Base-by-base conservation (phyloP, 2,888 invertebrate genomes). In the Pycnomerus fuliginosus region DNA sequence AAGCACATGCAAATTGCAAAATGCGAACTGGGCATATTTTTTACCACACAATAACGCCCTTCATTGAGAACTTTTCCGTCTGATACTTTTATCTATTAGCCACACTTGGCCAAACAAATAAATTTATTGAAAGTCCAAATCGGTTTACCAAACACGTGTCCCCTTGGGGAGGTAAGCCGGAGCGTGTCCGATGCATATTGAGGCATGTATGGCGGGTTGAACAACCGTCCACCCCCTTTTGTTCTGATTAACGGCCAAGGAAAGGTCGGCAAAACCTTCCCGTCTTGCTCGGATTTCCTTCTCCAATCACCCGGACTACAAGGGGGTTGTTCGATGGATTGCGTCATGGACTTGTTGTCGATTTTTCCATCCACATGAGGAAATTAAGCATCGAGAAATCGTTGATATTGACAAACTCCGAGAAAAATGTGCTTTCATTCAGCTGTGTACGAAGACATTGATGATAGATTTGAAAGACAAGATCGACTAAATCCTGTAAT, bases 271-370 rank as follows among this genome's bases (percentile, higher is more conserved):
- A 60, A 58, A 58, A 58, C 54, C 53, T 54, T 40, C 36, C 46
- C 33, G 51, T 48, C 49, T 43, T 48, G 49, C 49, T 51, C 48
- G 56, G 54, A 55, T 56, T 55, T 58, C 58, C 56, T 54, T 50
- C 47, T 50, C 53, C 59, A 62, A 60, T 60, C 60, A 60, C 56
- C 52, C 53, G 40, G 52, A 56, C 48, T 55, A 56, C 56, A 55
- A 55, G 54, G 13, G 40, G 46, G 42, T 50, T 53, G 55, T 60
- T 60, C 60, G 54, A 55, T 56, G 50, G 56, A 61, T 58, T 58
- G 50, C 52, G 55, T 56, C 54, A 53, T 55, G 53, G 43, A 58
- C 60, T 57, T 61, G 55, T 57, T 55, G 42, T 5, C 8, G 32
- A 20, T 20, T 20, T 20, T 20, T 20, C 5, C 20, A 20, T 20